Percentiles rank a stretch among this genome's conserved stretches.
These are phyloP conservation scores for Drosophila oshimai DNA, from an alignment of 1,140 invertebrate species.

Conservation along the genomic window DNA sequence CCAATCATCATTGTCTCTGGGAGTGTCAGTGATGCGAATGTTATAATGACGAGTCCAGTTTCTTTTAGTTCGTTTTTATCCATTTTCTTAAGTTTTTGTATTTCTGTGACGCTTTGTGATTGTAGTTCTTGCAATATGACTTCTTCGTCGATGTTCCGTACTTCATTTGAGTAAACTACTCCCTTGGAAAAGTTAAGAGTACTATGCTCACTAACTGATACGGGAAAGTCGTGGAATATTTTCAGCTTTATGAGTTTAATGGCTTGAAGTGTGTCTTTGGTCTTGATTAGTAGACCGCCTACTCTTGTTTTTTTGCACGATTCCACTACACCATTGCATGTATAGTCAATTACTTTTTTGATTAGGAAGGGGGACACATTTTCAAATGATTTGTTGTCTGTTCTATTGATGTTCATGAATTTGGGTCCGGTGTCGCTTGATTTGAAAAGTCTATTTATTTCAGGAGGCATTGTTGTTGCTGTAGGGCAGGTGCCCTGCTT, in stretches of 20 bases:
- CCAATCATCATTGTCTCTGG: slow-evolving; percentile 14
- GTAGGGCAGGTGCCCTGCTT: slow-evolving; percentile 2
- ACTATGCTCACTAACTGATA: slow-evolving; percentile 13
- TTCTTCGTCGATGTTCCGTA: background rate
- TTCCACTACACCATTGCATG: slow-evolving; percentile 14
- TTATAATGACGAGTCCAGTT: slow-evolving; percentile 8
- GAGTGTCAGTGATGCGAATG: slow-evolving; percentile 4
- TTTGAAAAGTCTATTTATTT: slow-evolving; percentile 7
- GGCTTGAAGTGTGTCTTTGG: background rate
- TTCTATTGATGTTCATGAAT: background rate
- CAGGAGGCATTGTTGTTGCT: background rate
- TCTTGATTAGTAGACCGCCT: slow-evolving; percentile 1
- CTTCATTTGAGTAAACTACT: slow-evolving; percentile 4
- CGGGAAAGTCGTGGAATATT: slow-evolving; percentile 1
- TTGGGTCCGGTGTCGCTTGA: background rate
- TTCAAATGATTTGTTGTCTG: slow-evolving; percentile 3
- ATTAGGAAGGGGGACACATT: background rate
- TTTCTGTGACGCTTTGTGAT: slow-evolving; percentile 9
- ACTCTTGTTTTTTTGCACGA: slow-evolving; percentile 9
- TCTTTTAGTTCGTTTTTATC: slow-evolving; percentile 4
- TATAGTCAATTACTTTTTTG: slow-evolving; percentile 9
- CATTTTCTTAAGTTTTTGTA: slow-evolving; percentile 8
- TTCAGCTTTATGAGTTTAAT: background rate
- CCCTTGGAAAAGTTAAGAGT: slow-evolving; percentile 10
- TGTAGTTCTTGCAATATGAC: background rate